Percentiles rank a stretch among this genome's conserved stretches.
These are phyloP conservation scores for Tympanuchus pallidicinctus DNA, from an alignment of 2,113 vertebrate species.

Conservation along the genomic window DNA sequence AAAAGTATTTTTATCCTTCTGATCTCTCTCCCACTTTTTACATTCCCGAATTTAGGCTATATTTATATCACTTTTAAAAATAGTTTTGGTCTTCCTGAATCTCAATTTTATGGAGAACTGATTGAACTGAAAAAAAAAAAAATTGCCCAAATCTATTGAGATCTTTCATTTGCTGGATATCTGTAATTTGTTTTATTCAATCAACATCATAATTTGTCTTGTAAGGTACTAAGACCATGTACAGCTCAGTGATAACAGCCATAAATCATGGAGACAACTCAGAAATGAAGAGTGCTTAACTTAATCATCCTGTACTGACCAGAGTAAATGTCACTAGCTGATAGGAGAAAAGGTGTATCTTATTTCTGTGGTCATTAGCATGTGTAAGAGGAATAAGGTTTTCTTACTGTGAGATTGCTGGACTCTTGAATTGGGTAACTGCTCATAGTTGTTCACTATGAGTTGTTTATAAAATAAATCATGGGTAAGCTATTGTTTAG, in stretches of 20 bases:
- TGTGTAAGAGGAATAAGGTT: neutral
- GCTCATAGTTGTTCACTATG: neutral
- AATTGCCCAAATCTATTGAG: neutral
- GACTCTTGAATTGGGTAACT: neutral
- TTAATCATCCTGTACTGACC: neutral
- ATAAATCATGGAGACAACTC: slow-evolving; percentile 20
- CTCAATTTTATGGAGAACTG: neutral
- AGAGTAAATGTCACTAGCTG: neutral
- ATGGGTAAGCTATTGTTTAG: neutral
- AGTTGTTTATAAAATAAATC: neutral
- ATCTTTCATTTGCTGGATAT: neutral
- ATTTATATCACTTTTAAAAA: neutral
- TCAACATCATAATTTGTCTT: neutral
- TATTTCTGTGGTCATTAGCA: neutral
- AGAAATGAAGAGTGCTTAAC: neutral
- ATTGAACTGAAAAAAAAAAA: neutral
- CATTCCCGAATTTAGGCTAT: neutral
- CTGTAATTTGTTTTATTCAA: neutral
- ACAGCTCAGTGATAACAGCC: neutral
- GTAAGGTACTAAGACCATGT: neutral
- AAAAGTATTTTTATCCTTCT: neutral
- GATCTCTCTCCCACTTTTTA: neutral
- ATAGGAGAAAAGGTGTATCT: neutral
- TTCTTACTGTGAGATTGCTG: neutral
- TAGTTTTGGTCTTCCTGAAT: neutral